Conservation (phyloP, 2,888 invertebrate species). For the Megaustenia siamemsis region DNA sequence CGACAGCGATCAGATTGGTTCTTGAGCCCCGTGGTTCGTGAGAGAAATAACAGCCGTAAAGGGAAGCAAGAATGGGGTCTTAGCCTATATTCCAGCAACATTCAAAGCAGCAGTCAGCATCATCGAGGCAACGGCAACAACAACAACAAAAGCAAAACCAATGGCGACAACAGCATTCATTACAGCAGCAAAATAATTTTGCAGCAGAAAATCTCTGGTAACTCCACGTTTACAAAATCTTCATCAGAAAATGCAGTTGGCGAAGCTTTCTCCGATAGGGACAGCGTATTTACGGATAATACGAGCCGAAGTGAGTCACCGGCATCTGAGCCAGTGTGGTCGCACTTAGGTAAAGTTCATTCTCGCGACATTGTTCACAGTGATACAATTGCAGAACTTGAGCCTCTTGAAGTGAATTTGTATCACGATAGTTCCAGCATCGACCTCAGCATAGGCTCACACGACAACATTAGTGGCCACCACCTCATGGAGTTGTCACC, state of each 20-base stretch:
- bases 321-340: slow-evolving; percentile 72
- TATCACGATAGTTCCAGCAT: slow-evolving; percentile 22
- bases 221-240: slow-evolving; percentile 69
- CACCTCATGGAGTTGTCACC: slow-evolving; percentile 21
- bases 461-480: slow-evolving; percentile 39
- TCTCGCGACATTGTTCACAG: slow-evolving; percentile 72
- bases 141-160: slow-evolving; percentile 11
- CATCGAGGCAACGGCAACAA: slow-evolving; percentile 14
- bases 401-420: slow-evolving; percentile 60
- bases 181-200: slow-evolving; percentile 43
- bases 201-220: slow-evolving; percentile 65
- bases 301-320: slow-evolving; percentile 75
- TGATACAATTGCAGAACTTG: slow-evolving; percentile 70
- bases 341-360: slow-evolving; percentile 60
- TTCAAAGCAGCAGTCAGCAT: slow-evolving; percentile 28
- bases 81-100: background rate
- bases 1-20: slow-evolving; percentile 98
- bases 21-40: slow-evolving; percentile 82
- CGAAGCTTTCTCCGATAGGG: slow-evolving; percentile 71
- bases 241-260: slow-evolving; percentile 74
- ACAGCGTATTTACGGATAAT: slow-evolving; percentile 74
- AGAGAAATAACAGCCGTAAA: slow-evolving; percentile 51
- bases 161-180: background rate
- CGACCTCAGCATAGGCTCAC: slow-evolving; percentile 49
- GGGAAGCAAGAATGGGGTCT: slow-evolving; percentile 31